Conservation (phyloP, 1,140 invertebrate species). For the Atta cephalotes region DNA sequence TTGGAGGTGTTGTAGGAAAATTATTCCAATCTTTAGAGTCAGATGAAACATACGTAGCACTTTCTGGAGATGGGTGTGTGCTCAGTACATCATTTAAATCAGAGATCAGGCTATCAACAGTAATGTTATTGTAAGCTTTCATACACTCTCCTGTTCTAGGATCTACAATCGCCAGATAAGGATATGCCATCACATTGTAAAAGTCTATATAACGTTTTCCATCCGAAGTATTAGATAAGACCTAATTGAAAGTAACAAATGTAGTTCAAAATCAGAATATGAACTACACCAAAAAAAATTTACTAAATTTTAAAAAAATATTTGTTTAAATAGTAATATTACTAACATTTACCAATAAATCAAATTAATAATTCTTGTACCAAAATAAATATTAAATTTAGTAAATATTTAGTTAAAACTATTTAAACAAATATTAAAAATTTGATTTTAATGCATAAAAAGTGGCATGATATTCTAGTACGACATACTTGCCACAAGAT, state of each 20-base stretch:
- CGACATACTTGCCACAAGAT: conserved; percentile 92
- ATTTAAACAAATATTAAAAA: too few relatives aligned
- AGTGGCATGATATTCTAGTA: not conserved
- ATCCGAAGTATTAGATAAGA: conserved; percentile 90
- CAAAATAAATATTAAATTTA: too few relatives aligned
- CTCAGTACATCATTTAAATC: conserved; percentile 84
- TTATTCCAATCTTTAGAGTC: conserved; percentile 75
- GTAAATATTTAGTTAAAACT: too few relatives aligned
- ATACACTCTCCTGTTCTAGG: conserved; percentile 91
- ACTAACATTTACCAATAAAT: too few relatives aligned
- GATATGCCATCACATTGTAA: conserved; percentile 90
- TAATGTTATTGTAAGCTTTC: conserved; percentile 86
- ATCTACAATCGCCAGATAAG: conserved; percentile 92
- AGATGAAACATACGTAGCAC: conserved; percentile 76
- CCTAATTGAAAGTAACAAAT: conserved; percentile 83
- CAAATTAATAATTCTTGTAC: too few relatives aligned
- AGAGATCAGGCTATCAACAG: conserved; percentile 82
- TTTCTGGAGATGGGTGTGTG: conserved; percentile 83
- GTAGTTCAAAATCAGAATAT: conserved; percentile 9
- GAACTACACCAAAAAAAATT: not conserved
- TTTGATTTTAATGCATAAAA: too few relatives aligned
- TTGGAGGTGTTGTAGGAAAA: conserved; percentile 64
- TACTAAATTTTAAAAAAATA: too few relatives aligned
- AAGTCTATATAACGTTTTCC: conserved; percentile 91
- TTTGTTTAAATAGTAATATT: too few relatives aligned